Evolutionary conservation across 2,113 vertebrate genomes (phyloP).

Genomic region (Burhinus bistriatus): DNA sequence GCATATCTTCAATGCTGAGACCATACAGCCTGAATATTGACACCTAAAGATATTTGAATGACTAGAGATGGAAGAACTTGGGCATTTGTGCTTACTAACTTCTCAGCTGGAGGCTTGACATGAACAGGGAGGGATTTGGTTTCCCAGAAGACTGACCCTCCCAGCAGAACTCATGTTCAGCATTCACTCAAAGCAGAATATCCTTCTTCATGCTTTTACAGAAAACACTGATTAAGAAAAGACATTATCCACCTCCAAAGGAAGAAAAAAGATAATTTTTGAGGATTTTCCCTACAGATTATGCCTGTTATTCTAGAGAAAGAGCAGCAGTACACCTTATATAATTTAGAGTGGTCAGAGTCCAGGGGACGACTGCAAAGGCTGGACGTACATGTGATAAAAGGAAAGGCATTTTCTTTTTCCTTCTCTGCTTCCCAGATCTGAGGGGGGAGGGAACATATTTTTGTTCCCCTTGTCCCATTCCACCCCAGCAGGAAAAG

Average conservation of each 20-base stretch:
- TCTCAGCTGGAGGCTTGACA: not conserved
- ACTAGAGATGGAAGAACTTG: not conserved
- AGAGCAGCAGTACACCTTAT: not conserved
- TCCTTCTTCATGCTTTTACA: not conserved
- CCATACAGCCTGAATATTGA: not conserved
- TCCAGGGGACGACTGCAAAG: not conserved
- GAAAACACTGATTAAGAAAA: not conserved
- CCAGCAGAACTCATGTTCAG: rapidly evolving
- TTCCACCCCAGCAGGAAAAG: not conserved
- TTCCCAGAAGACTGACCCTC: not conserved
- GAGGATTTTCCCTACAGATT: not conserved
- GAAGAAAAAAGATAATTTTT: not conserved
- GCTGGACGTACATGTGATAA: not conserved
- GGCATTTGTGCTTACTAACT: not conserved
- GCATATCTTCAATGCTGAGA: not conserved
- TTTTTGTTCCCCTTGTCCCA: not conserved
- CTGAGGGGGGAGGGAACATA: rapidly evolving
- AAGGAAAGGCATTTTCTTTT: not conserved
- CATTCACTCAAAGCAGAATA: not conserved
- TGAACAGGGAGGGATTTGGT: not conserved
- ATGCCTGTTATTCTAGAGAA: not conserved
- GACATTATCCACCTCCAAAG: not conserved
- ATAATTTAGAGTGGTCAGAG: not conserved
- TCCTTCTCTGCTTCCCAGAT: not conserved
- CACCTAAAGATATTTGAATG: not conserved